Evolutionary conservation across 1,140 invertebrate species (phyloP).

Genomic region (Yoshiicerus persimilis): DNA sequence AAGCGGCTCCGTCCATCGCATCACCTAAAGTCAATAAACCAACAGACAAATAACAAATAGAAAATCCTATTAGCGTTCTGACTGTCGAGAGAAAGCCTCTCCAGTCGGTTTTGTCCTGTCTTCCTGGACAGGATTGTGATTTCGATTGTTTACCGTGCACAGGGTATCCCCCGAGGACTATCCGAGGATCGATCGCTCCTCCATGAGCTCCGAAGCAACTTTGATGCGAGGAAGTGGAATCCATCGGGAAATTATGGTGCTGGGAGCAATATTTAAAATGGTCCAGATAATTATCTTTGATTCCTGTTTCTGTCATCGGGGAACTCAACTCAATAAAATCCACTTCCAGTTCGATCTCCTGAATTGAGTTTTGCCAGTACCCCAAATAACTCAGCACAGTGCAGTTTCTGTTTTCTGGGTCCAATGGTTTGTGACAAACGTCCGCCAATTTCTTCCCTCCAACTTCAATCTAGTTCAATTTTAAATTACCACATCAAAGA

Average conservation of each 20-base stretch:
- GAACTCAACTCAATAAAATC: background rate
- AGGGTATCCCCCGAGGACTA: constrained; percentile 87
- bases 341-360: constrained; percentile 47
- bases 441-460: constrained; percentile 25
- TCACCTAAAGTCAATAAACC: constrained; percentile 2
- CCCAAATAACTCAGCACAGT: constrained; percentile 76
- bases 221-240: constrained; percentile 32
- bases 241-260: constrained; percentile 39
- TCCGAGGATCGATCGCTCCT: constrained; percentile 85
- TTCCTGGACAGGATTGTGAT: constrained; percentile 60
- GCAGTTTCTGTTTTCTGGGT: constrained; percentile 70
- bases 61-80: background rate
- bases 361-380: constrained; percentile 69
- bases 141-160: constrained; percentile 63
- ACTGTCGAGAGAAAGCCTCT: background rate
- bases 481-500: background rate
- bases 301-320: constrained; percentile 42
- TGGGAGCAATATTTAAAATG: constrained; percentile 51
- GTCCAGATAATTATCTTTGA: constrained; percentile 73
- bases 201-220: constrained; percentile 83
- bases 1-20: background rate
- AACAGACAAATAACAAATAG: background rate
- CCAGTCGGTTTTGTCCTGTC: constrained; percentile 46
- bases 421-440: constrained; percentile 64
- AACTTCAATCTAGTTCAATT: background rate